Conservation (phyloP, 2,888 invertebrate genomes). For the Melikaiella ostensackeni region DNA sequence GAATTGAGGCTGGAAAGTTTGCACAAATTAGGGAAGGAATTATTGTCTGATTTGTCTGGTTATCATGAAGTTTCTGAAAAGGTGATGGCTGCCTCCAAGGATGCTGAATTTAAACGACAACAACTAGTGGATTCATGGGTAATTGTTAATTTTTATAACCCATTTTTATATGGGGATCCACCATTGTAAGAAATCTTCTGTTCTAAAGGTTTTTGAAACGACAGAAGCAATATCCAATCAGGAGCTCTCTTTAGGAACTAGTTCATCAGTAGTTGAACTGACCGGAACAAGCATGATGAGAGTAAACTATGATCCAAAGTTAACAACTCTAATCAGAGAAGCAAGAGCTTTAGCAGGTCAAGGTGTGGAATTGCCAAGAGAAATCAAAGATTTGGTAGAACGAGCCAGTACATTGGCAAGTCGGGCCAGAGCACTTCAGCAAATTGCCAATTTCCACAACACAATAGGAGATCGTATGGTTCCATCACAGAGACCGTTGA, state of each 20-base stretch:
- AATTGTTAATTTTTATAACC: constrained; percentile 30
- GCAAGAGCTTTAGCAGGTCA: constrained; percentile 91
- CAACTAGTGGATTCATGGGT: constrained; percentile 73
- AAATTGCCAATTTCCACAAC: constrained; percentile 96
- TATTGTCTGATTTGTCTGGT: constrained; percentile 70
- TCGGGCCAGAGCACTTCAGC: constrained; percentile 92
- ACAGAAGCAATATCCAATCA: constrained; percentile 64
- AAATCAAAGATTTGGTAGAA: constrained; percentile 70
- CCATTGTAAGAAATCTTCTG: not conserved
- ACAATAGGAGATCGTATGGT: constrained; percentile 99
- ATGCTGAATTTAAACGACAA: constrained; percentile 65
- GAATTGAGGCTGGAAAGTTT: constrained; percentile 69
- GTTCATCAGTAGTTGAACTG: constrained; percentile 89
- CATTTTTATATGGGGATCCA: no score
- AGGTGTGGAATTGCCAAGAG: constrained; percentile 77
- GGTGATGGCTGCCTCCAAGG: constrained; percentile 61
- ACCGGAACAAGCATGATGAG: constrained; percentile 87
- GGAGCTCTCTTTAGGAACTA: constrained; percentile 67
- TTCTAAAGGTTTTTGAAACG: constrained; percentile 63
- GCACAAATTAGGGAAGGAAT: constrained; percentile 67
- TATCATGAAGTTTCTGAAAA: constrained; percentile 65
- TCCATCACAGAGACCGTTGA: constrained; percentile 95
- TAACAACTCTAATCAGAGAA: constrained; percentile 91
- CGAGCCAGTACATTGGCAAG: constrained; percentile 70
- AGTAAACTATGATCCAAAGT: constrained; percentile 93